Evolutionary conservation across 2,113 vertebrate species (phyloP), one percentile per base, ranked within the genome.

Genomic region (Caranx melampygus): DNA sequence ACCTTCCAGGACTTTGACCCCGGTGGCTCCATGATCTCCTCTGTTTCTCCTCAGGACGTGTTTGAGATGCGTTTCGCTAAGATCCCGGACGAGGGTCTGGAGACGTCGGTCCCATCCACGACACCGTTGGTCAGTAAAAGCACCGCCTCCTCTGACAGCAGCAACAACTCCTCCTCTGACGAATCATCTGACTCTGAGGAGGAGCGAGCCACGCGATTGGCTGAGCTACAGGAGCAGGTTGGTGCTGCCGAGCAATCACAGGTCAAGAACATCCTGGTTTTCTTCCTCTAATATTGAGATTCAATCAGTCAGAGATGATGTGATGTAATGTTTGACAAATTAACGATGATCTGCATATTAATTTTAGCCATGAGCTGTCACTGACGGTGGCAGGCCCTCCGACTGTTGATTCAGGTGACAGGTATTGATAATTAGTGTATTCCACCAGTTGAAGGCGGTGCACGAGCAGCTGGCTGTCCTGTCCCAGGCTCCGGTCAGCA

Each of bases 1-100:
- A 45, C 11, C 9, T 15, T 5, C 6, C 15, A 60, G 35, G 21
- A 14, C 37, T 37, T 37, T 37, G 2, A 37, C 3, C 37, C 37
- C 8, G 37, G 37, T 37, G 26, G 26, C 26, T 26, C 8, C 37
- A 37, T 37, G 37, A 37, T 37, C 37, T 6, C 8, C 37, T 8
- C 8, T 34, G 5, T 75, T 13, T 18, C 33, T 34, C 79, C 26
- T 11, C 83, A 99, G 98, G 98, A 99, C 0, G 98, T 99, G 75
- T 99, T 99, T 33, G 98, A 99, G 94, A 99, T 99, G 98, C 96
- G 97, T 42, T 99, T 99, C 0, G 98, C 98, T 42, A 99, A 99
- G 91, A 99, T 99, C 96, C 98, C 98, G 0, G 98, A 99, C 1
- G 98, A 99, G 89, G 97, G 97, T 0, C 90, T 94, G 4, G 98